Conservation (phyloP, 1,140 invertebrate genomes). For the Thaumatotibia leucotreta region DNA sequence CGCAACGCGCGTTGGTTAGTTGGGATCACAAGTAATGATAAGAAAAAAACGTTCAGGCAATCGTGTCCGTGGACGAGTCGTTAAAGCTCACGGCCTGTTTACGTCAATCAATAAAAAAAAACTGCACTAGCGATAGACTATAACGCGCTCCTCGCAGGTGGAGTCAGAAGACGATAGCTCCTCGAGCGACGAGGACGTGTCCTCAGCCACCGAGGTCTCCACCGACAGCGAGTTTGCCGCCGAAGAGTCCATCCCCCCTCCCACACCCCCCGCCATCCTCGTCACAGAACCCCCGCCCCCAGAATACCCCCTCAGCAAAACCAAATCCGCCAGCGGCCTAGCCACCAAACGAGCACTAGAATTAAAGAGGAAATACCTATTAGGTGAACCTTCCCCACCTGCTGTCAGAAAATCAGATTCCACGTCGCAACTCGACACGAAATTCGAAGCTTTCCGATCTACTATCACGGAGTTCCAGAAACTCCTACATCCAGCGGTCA, state of each 20-base stretch:
- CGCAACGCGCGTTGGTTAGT: too few relatives aligned
- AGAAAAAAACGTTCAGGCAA: too few relatives aligned
- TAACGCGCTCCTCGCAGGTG: conserved; percentile 58
- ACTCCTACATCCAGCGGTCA: conserved; percentile 85
- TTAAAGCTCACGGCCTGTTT: too few relatives aligned
- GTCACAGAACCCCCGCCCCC: conserved; percentile 76
- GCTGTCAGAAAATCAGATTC: conserved; percentile 90
- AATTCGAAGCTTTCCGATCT: conserved; percentile 88
- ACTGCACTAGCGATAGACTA: not conserved
- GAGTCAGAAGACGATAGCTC: conserved; percentile 82
- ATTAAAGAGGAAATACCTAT: conserved; percentile 89
- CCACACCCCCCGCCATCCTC: conserved; percentile 73
- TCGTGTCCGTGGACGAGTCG: too few relatives aligned
- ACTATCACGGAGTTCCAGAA: conserved; percentile 94
- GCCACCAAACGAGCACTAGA: conserved; percentile 91
- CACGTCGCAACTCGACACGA: conserved; percentile 88
- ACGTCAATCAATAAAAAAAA: too few relatives aligned
- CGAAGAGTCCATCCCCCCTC: conserved; percentile 79
- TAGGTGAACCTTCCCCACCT: conserved; percentile 80
- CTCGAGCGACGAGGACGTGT: conserved; percentile 83
- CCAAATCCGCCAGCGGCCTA: conserved; percentile 89
- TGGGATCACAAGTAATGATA: too few relatives aligned
- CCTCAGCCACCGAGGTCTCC: conserved; percentile 92
- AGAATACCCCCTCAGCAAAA: conserved; percentile 86
- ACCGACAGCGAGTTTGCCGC: conserved; percentile 94